These are phyloP conservation scores for Cancer borealis DNA, from an alignment of 2,888 invertebrate genomes.

Conservation along the genomic window DNA sequence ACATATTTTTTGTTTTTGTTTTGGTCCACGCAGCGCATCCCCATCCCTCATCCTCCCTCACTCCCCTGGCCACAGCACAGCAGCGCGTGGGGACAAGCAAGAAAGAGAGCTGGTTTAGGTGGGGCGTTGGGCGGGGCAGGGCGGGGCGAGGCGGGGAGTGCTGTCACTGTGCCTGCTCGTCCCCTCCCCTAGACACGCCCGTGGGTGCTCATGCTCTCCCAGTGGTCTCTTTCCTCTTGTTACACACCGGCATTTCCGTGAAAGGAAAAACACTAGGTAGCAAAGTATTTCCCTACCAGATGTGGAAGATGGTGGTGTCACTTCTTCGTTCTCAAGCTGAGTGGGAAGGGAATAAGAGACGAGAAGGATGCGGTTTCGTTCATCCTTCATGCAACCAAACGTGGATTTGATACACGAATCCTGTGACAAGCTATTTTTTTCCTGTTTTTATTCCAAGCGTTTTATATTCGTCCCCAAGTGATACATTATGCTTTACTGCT, in stretches of 20 bases:
- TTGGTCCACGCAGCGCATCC: not conserved
- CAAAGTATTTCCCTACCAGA: not conserved
- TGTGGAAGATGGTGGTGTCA: not conserved
- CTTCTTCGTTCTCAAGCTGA: constrained; percentile 1
- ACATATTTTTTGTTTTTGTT: not conserved
- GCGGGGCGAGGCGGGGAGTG: not conserved
- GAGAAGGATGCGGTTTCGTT: not conserved
- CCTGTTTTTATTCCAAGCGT: not conserved
- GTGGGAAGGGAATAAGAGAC: not conserved
- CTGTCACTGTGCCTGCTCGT: constrained; percentile 5
- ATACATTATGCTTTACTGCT: not conserved
- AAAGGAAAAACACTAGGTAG: not conserved
- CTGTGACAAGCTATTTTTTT: not conserved
- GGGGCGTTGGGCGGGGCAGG: not conserved
- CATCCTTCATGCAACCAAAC: not conserved
- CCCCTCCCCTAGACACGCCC: not conserved
- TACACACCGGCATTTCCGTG: not conserved
- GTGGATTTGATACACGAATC: not conserved
- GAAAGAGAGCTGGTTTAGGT: not conserved
- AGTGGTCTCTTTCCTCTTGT: not conserved
- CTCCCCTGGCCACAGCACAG: not conserved
- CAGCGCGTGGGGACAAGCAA: not conserved
- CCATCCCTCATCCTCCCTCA: not conserved
- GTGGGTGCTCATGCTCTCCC: not conserved
- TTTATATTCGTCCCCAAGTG: not conserved